Conservation (phyloP, 2,888 invertebrate genomes). For the Petrolisthes manimaculis region DNA sequence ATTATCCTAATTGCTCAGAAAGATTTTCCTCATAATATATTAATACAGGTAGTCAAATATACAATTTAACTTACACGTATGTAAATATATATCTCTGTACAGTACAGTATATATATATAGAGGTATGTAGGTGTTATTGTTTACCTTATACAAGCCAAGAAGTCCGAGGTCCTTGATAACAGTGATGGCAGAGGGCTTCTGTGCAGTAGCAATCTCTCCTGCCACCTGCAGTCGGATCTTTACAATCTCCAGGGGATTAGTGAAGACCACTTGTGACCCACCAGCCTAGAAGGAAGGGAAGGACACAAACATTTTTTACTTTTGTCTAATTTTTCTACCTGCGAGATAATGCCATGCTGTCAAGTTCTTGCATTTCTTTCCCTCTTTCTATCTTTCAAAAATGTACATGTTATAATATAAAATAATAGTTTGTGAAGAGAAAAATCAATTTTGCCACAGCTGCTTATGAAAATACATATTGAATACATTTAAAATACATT, state of each 20-base stretch:
- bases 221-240: constrained; percentile 99
- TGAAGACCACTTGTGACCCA: constrained; percentile 95
- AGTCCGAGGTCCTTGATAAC: constrained; percentile 96
- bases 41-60: too few species aligned
- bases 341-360: not conserved
- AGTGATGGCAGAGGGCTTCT: constrained; percentile 87
- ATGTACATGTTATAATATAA: too few species aligned
- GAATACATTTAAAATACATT: too few species aligned
- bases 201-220: constrained; percentile 89
- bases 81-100: too few species aligned
- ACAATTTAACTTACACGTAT: too few species aligned
- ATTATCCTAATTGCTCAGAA: too few species aligned
- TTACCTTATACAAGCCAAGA: constrained; percentile 93
- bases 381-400: too few species aligned
- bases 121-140: not conserved
- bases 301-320: not conserved
- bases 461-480: too few species aligned
- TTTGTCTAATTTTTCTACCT: not conserved
- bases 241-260: constrained; percentile 98
- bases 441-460: too few species aligned
- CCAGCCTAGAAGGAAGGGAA: constrained; percentile 78
- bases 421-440: not conserved
- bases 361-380: not conserved
- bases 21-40: too few species aligned
- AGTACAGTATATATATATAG: not conserved